phyloP scores from a whole-genome alignment of 2,797 vertebrate genomes.

The Hemitrygon akajei region DNA sequence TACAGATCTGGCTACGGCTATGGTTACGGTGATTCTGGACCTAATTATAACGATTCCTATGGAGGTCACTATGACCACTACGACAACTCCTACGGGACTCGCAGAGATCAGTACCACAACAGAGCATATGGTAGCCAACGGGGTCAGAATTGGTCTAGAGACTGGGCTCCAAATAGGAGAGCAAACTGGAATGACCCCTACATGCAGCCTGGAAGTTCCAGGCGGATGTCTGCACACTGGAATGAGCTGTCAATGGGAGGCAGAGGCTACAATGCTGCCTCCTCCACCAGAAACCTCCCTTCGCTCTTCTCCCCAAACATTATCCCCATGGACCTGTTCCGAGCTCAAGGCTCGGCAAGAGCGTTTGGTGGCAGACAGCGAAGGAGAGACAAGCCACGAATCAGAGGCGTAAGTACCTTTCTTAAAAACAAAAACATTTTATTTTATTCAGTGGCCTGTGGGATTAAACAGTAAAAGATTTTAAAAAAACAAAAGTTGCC shows the following conservation, averaged over 20 bases:
- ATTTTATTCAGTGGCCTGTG: slow-evolving; percentile 19
- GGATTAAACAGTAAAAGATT: slow-evolving; percentile 41
- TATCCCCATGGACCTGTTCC: slow-evolving; percentile 78
- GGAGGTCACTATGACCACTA: slow-evolving; percentile 57
- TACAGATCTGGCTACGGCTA: slow-evolving; percentile 82
- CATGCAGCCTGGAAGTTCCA: slow-evolving; percentile 53
- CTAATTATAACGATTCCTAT: slow-evolving; percentile 61
- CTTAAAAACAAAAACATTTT: background rate
- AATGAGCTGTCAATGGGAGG: slow-evolving; percentile 66
- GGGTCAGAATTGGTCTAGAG: slow-evolving; percentile 56
- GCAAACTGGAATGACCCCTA: slow-evolving; percentile 61
- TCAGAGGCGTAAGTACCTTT: slow-evolving; percentile 70
- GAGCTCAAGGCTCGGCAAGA: slow-evolving; percentile 62
- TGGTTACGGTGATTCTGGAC: slow-evolving; percentile 70
- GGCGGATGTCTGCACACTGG: slow-evolving; percentile 65
- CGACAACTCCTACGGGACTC: slow-evolving; percentile 49
- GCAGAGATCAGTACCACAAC: slow-evolving; percentile 63
- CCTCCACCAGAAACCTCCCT: slow-evolving; percentile 65
- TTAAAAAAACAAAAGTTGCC: background rate
- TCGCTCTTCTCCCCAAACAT: slow-evolving; percentile 88
- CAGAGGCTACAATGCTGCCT: slow-evolving; percentile 60
- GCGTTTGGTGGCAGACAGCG: slow-evolving; percentile 74
- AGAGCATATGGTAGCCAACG: slow-evolving; percentile 67
- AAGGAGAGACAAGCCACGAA: slow-evolving; percentile 72
- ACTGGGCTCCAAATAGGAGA: slow-evolving; percentile 48